Evolutionary conservation across 2,888 invertebrate species (phyloP), one percentile per base, ranked within the genome.

Genomic region (Drosophila mimetica): DNA sequence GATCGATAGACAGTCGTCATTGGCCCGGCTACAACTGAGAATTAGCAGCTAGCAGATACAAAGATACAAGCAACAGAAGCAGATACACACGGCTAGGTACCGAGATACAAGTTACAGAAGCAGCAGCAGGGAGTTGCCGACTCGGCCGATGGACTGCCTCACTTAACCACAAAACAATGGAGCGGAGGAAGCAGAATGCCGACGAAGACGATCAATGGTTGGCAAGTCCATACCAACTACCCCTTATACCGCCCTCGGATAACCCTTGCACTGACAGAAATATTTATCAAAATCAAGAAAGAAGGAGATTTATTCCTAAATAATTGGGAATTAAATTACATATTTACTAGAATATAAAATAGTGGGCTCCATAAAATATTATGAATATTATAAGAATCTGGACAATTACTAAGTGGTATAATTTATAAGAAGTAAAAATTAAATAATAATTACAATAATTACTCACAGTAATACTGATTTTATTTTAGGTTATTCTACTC

Each of bases 121-220:
- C 63, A 57, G 34, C 16, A 25, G 25, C 67, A 44, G 39, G 51
- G 63, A 39, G 65, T 64, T 41, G 58, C 52, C 53, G 59, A 44
- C 60, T 60, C 42, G 42, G 64, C 50, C 55, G 75, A 51, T 30
- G 54, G 51, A 58, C 47, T 51, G 75, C 51, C 71, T 74, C 54
- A 76, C 78, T 89, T 77, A 88, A 86, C 89, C 89, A 83, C 86
- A 82, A 82, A 69, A 89, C 77, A 85, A 82, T 77, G 86, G 74
- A 78, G 84, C 74, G 74, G 77, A 78, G 79, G 83, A 81, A 86
- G 88, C 75, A 82, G 83, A 82, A 77, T 54, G 70, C 70, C 78
- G 64, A 48, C 66, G 71, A 75, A 82, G 76, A 78, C 87, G 88
- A 84, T 84, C 84, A 77, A 83, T 83, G 81, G 75, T 77, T 70